Base-by-base conservation (phyloP, 2,797 vertebrate genomes). In the Rhyacichthys aspro region DNA sequence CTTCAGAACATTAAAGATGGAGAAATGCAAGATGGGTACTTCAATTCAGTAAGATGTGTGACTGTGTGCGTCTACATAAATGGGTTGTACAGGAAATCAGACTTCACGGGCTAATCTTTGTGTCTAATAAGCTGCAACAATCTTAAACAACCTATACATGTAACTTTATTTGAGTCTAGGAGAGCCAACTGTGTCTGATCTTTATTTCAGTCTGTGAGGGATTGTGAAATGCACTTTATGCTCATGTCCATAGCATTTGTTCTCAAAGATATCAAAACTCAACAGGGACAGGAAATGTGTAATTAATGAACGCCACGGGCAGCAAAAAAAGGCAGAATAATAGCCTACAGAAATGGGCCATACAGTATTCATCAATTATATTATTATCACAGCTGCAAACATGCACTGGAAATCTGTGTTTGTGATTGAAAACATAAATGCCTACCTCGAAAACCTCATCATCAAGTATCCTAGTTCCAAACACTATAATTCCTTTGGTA, bases 401-500 rank as follows among this genome's bases (percentile, higher is more conserved):
- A 32, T 11, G 7, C 12, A 54, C 12, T 39, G 17, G 19, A 42
- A 28, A 14, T 53, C 8, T 14, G 2, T 37, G 7, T 63, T 9
- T 46, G 1, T 17, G 41, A 11, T 18, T n/a, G 10, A 15, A 45
- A 19, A 11, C 1, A 52, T 3, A 11, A 32, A 36, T 11, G 34
- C 94, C 86, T 82, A 99, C 97, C 96, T 99, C 96, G 76, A 99
- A 99, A 73, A 98, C 95, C 75, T 98, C 97, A 78, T 99, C 97
- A 19, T 99, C 97, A 91, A 99, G 87, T 71, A 99, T 98, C 75
- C 97, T 94, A 5, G 97, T 98, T 70, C 97, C 97, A 32, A 99
- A 99, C 1, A 99, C 96, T 1, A 98, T 90, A 72, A 99, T 99
- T 79, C 97, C 97, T 1, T 96, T 98, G 78, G 95, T 94, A 1